Base-by-base conservation (phyloP, 2,797 vertebrate genomes). In the Parotocinclus haroldoi region DNA sequence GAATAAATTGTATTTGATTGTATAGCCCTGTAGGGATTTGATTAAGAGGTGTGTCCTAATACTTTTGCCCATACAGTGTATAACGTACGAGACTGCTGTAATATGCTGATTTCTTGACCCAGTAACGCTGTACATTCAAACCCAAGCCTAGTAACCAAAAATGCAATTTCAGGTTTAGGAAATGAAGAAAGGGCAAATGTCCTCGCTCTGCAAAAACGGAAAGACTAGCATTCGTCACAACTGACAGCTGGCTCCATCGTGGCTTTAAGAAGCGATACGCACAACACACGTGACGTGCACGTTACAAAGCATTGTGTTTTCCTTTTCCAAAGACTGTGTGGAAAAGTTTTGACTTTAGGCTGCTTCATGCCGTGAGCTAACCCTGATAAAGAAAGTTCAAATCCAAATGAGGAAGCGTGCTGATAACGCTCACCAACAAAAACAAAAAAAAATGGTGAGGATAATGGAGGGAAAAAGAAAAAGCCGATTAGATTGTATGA, bases 151-250 rank as follows among this genome's bases (percentile, higher is more conserved):
- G 27, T 27, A 27, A 27, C 27, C 27, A 27, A 27, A 27, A 27
- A 27, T 27, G 27, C 27, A 27, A 27, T 27, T 27, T 27, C 27
- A 27, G 27, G 27, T 5, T 5, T 27, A 53, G 42, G 66, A 58
- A 66, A 60, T 53, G 50, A 59, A 78, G 75, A 74, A 79, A 84
- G 78, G 78, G 76, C 61, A 69, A 79, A 74, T 76, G 67, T 71
- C 79, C 76, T 81, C 38, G 59, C 58, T 58, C 60, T 79, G 74
- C 75, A 73, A 74, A 78, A 84, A 74, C 75, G 74, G 75, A 78
- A 84, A 74, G 60, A n/a, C 37, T 50, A 64, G 45, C 74, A 82
- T 83, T 78, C 69, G 70, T 80, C 78, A 81, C 52, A 39, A 56
- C 68, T 73, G 63, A 79, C 66, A 82, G 71, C 52, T 63, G 62